Conservation (phyloP, 1,140 invertebrate genomes). For the Drosophila paulistorum region DNA sequence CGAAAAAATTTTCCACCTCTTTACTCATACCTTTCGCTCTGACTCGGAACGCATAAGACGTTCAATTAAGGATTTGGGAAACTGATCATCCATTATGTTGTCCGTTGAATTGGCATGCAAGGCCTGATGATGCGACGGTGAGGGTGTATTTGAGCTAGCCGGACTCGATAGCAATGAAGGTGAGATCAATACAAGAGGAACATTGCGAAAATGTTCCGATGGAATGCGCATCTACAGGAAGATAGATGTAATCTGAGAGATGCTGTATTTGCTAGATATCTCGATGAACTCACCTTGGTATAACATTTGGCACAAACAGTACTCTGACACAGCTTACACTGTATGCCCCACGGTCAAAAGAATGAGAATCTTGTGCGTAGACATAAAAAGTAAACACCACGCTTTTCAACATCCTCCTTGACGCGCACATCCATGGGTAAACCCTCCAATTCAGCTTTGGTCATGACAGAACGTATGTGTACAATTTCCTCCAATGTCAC, state of each 20-base stretch:
- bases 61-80: slow-evolving; percentile 86
- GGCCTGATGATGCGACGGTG: slow-evolving; percentile 78
- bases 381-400: slow-evolving; percentile 95
- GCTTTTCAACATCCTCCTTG: slow-evolving; percentile 96
- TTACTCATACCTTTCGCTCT: slow-evolving; percentile 67
- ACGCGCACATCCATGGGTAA: slow-evolving; percentile 94
- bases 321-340: slow-evolving; percentile 96
- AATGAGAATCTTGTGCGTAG: slow-evolving; percentile 96
- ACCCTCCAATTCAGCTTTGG: slow-evolving; percentile 97
- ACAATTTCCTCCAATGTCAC: slow-evolving; percentile 98
- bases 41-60: slow-evolving; percentile 85
- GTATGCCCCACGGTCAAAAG: slow-evolving; percentile 96
- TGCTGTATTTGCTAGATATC: too few relatives aligned
- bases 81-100: slow-evolving; percentile 84
- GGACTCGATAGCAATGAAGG: slow-evolving; percentile 90
- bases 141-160: slow-evolving; percentile 84
- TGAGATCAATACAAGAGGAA: slow-evolving; percentile 95
- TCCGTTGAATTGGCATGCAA: slow-evolving; percentile 74
- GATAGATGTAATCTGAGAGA: slow-evolving; percentile 39
- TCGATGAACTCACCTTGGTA: slow-evolving; percentile 88
- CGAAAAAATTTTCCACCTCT: neutral
- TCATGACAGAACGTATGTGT: slow-evolving; percentile 97
- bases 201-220: slow-evolving; percentile 96
- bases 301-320: slow-evolving; percentile 97
- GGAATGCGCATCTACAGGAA: slow-evolving; percentile 94